Percentiles rank a stretch among this genome's conserved stretches.
Conservation (phyloP, 2,113 vertebrate genomes). For the Syrmaticus mikado region DNA sequence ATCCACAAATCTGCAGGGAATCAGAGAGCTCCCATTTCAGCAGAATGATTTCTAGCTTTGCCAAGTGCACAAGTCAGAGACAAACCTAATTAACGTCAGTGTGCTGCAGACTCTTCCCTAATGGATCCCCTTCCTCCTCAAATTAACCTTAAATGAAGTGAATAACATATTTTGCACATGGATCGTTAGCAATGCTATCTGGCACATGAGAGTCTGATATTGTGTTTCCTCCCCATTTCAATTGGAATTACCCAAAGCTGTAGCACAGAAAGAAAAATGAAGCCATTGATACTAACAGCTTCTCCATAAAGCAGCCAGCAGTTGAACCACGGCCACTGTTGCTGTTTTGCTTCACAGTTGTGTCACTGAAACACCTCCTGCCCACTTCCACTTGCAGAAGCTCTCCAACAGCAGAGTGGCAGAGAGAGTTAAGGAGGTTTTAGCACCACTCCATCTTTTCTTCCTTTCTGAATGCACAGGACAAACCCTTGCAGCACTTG, state of each 20-base stretch:
- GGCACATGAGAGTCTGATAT: background rate
- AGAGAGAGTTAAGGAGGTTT: background rate
- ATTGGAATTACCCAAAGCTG: background rate
- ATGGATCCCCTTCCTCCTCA: conserved; percentile 14
- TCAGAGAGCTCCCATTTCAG: rapidly evolving
- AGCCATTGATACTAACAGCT: background rate
- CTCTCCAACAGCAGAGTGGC: background rate
- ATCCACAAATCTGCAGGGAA: background rate
- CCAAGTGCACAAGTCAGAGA: background rate
- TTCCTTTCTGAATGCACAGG: background rate
- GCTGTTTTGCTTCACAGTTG: background rate
- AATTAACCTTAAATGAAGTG: background rate
- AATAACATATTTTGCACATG: background rate
- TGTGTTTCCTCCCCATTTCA: background rate
- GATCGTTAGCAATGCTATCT: background rate
- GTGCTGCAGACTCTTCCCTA: background rate
- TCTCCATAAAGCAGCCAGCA: background rate
- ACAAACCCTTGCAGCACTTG: background rate
- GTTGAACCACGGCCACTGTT: background rate
- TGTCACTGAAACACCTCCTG: background rate
- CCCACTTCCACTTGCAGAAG: background rate
- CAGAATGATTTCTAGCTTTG: background rate
- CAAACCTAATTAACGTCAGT: conserved; percentile 11
- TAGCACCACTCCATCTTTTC: background rate
- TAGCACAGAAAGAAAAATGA: background rate